These are phyloP conservation scores for Limenitis camilla DNA, from an alignment of 2,888 invertebrate species.

Conservation along the genomic window DNA sequence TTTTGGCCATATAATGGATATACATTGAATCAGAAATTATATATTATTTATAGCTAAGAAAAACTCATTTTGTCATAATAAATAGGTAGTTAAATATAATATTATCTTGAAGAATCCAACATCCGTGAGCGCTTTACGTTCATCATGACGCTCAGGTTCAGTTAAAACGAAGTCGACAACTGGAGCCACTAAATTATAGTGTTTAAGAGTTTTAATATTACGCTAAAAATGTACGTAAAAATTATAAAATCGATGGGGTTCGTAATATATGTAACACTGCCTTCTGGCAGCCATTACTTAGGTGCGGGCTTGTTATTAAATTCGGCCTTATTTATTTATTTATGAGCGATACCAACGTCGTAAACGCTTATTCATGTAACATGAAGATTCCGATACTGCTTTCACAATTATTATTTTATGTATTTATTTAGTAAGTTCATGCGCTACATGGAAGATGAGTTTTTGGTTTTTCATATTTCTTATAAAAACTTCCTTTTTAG, in stretches of 20 bases:
- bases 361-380: slow-evolving; percentile 5
- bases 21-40: slow-evolving; percentile 1
- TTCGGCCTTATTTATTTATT: slow-evolving; percentile 72
- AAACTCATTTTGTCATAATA: not conserved
- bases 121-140: slow-evolving; percentile 8
- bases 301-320: slow-evolving; percentile 67
- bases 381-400: slow-evolving; percentile 1
- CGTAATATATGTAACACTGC: slow-evolving; percentile 67
- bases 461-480: too few relatives aligned
- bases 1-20: slow-evolving; percentile 1
- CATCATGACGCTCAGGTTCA: slow-evolving; percentile 32
- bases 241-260: slow-evolving; percentile 57
- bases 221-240: slow-evolving; percentile 67
- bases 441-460: not conserved
- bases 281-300: slow-evolving; percentile 71
- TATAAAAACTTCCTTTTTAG: too few relatives aligned
- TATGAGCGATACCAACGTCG: slow-evolving; percentile 39
- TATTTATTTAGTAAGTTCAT: not conserved
- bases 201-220: slow-evolving; percentile 67
- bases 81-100: slow-evolving; percentile 5
- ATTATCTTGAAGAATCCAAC: slow-evolving; percentile 6
- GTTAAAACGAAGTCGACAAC: slow-evolving; percentile 49
- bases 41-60: slow-evolving; percentile 1
- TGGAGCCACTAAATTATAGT: slow-evolving; percentile 54
- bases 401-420: slow-evolving; percentile 1